These are phyloP conservation scores for Tylochromis polylepis DNA, from an alignment of 2,113 vertebrate genomes.

Conservation along the genomic window DNA sequence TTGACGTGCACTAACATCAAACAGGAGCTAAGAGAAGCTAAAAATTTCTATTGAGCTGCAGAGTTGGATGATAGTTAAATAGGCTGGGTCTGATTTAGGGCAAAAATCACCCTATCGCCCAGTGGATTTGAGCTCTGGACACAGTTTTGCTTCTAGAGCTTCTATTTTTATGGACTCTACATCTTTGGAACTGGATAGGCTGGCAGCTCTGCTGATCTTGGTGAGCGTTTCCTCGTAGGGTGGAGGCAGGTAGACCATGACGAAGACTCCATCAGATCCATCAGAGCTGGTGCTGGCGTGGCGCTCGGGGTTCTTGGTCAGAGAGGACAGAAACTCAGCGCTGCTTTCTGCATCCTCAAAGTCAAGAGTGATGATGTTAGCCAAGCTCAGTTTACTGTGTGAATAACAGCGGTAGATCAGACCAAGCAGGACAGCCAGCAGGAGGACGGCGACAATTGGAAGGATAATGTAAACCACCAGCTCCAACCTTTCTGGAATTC, in stretches of 20 bases:
- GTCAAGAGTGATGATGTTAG: slow-evolving; percentile 78
- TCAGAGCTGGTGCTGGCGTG: slow-evolving; percentile 69
- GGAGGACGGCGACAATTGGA: slow-evolving; percentile 75
- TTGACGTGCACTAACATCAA: background rate
- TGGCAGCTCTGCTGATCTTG: slow-evolving; percentile 69
- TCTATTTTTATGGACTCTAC: slow-evolving; percentile 59
- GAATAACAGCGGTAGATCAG: slow-evolving; percentile 75
- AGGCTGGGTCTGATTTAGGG: background rate
- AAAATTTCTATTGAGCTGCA: background rate
- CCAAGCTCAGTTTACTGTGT: slow-evolving; percentile 55
- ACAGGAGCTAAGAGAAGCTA: background rate
- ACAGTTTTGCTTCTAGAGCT: slow-evolving; percentile 62
- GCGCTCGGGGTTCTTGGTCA: slow-evolving; percentile 56
- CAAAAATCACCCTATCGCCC: slow-evolving; percentile 26
- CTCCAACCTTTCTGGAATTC: slow-evolving; percentile 68
- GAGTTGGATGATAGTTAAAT: background rate
- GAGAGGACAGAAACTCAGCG: slow-evolving; percentile 62
- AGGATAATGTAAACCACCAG: slow-evolving; percentile 81
- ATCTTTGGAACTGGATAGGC: slow-evolving; percentile 64
- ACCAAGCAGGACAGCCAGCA: slow-evolving; percentile 77
- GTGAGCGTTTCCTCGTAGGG: slow-evolving; percentile 86
- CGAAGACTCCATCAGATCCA: slow-evolving; percentile 69
- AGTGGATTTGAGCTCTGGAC: slow-evolving; percentile 49
- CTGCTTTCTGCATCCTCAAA: slow-evolving; percentile 61
- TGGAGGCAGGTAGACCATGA: slow-evolving; percentile 76